Base-by-base conservation (phyloP, 2,113 vertebrate species). In the Monopterus albus region DNA sequence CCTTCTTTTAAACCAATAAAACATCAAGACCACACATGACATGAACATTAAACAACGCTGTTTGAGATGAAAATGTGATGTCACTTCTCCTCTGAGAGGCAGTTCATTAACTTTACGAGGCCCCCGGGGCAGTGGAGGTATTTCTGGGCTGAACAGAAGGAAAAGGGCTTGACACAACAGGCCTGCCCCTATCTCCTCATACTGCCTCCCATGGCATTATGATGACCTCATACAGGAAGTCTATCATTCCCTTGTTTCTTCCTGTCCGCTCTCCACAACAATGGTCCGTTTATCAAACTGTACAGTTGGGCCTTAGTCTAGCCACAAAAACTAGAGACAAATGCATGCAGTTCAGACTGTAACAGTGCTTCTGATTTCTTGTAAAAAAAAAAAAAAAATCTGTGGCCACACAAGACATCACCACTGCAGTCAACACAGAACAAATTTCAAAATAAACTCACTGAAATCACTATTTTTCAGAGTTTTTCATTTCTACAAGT, bases 141-240 rank as follows among this genome's bases (percentile, higher is more conserved):
- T 91, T 92, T 90, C 75, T 88, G 76, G 75, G 77, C 73, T 72
- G 57, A 89, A 75, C 81, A 87, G 81, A 87, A 77, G 84, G 82
- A 87, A 87, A 85, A 79, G 63, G 79, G 84, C 79, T 89, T 82
- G 91, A 89, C 83, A 84, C 87, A 87, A 90, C 88, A 92, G 81
- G 81, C 88, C 79, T 71, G 75, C 60, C 72, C 73, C 67, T 86
- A 88, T 92, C 89, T 87, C 65, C 66, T 81, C 81, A 59, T 71
- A 74, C 79, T 67, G 78, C 45, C 79, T 91, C 80, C 82, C 84
- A 84, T 86, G 79, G 82, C 72, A 74, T 75, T 81, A 82, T 77
- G 67, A 91, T 92, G 89, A 92, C 84, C 88, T 92, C 91, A 92
- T 83, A 79, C 82, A 88, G 91, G 91, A 93, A 92, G 86, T 83